Base-by-base conservation (phyloP, 2,888 invertebrate genomes). In the Pseudococcus viburni region DNA sequence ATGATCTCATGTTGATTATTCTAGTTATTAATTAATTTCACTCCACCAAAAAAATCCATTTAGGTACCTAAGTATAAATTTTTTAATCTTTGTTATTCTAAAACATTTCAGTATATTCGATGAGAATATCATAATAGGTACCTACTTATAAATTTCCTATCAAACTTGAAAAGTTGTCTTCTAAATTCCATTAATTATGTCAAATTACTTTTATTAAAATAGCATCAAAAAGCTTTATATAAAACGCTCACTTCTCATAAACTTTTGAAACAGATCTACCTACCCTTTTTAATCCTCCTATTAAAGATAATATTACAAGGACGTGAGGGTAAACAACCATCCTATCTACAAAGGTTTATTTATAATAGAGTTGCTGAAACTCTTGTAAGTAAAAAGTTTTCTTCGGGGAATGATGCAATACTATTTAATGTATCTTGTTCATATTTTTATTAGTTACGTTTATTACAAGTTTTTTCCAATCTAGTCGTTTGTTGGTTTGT, bases 351-450 rank as follows among this genome's bases (percentile, higher is more conserved):
- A 6, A 55, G n/a, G 64, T 73, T 33, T 73, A 73, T 39, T 73
- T 33, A 3, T 17, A 73, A 5, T 33, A 19, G 80, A 83, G 80
- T 83, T 83, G 17, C 17, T 17, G 7, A 19, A 83, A 83, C 80
- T 83, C 80, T 83, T 83, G 59, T 85, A 39, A 85, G 39, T 33
- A 64, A 64, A 33, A 64, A 64, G 39, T 51, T 84, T 85, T 85
- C 33, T 84, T 59, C 39, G 59, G 85, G 85, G 85, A 26, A 59
- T 64, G 85, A 85, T 85, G 85, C 85, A 85, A 85, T 85, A 85
- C 33, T 64, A 59, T 85, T 85, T 64, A 48, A n/a, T 59, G 64
- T 42, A 85, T 59, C 64, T 85, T 42, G 55, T 85, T 85, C n/a
- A 42, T 85, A 64, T 39, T 42, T 42, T 84, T 12, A 84, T 51